Base-by-base conservation (phyloP, 2,797 vertebrate species). In the Anniella stebbinsi region DNA sequence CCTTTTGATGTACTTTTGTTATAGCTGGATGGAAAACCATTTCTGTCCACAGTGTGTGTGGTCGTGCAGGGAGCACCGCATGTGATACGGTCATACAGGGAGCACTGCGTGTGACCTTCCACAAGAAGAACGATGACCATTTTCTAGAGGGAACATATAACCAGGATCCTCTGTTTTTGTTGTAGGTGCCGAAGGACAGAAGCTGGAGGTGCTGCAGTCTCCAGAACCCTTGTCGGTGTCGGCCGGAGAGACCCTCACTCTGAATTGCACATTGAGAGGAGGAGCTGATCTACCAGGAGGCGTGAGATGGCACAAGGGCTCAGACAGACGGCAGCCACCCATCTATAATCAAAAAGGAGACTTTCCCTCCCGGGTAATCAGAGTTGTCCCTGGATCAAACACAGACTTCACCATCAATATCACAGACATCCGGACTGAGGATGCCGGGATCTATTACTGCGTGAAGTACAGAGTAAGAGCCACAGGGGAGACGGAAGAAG, bases 361-460 rank as follows among this genome's bases (percentile, higher is more conserved):
- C 0, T 1, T 2, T 45, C 10, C 30, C 0, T 28, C 90, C 21
- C 92, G 93, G 0, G 88, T 66, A 5, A 38, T 87, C 11, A 75
- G 86, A 82, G 0, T 36, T 9, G 25, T 72, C 60, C 1, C 0
- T 23, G 36, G 8, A 57, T 93, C 93, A 25, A 1, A 0, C 25
- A 83, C 10, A 0, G 92, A 96, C 69, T 94, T 92, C 89, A 92
- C 75, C 88, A 92, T 95, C 90, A 23, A 0, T 18, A 92, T 96
- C 60, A 63, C 15, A 13, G 63, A 38, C 0, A 4, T 93, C 77
- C 93, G 78, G 2, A 2, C 51, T 0, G 72, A 90, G 45, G 21
- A 89, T 28, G 38, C 88, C 1, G 94, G 93, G 33, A 92, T 6
- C 82, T 94, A 94, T 80, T 95, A 87, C 89, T 93, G 92, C 70